Percentiles rank a stretch among this genome's conserved stretches.
These are phyloP conservation scores for Crenuchus spilurus DNA, from an alignment of 2,797 vertebrate species.

Conservation along the genomic window DNA sequence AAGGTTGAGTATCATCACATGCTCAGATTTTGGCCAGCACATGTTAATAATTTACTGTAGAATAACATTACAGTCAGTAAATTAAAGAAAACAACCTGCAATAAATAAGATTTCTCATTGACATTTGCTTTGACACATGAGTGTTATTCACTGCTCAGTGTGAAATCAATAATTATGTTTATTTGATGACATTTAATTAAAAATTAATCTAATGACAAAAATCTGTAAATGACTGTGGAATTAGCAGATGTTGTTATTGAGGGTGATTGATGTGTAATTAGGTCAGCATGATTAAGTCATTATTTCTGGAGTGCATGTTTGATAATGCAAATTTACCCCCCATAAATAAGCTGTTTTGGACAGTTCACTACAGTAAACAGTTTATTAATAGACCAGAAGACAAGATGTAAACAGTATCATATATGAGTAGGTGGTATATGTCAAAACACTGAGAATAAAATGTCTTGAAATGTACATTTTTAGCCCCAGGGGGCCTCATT, in stretches of 20 bases:
- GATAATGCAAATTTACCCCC: neutral
- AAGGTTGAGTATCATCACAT: too few relatives aligned
- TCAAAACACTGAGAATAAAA: neutral
- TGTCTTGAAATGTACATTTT: too few relatives aligned
- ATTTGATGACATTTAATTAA: conserved; percentile 4
- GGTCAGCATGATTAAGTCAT: conserved; percentile 28
- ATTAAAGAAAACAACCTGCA: neutral
- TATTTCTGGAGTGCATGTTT: neutral
- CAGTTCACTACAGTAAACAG: neutral
- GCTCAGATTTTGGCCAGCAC: too few relatives aligned
- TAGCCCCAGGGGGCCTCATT: too few relatives aligned
- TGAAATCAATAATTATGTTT: conserved; percentile 1
- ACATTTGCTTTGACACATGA: neutral
- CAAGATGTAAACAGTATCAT: neutral
- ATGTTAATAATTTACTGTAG: neutral
- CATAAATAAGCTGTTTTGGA: neutral
- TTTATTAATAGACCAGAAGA: neutral
- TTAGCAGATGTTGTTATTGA: conserved; percentile 22
- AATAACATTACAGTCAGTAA: too few relatives aligned
- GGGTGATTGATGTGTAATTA: neutral
- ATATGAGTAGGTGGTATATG: neutral
- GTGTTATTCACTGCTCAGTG: neutral
- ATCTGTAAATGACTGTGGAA: conserved; percentile 4
- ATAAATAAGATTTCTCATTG: neutral
- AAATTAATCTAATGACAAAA: conserved; percentile 14